These are phyloP conservation scores for Dastarcus helophoroides DNA, from an alignment of 2,888 invertebrate genomes.

Conservation along the genomic window DNA sequence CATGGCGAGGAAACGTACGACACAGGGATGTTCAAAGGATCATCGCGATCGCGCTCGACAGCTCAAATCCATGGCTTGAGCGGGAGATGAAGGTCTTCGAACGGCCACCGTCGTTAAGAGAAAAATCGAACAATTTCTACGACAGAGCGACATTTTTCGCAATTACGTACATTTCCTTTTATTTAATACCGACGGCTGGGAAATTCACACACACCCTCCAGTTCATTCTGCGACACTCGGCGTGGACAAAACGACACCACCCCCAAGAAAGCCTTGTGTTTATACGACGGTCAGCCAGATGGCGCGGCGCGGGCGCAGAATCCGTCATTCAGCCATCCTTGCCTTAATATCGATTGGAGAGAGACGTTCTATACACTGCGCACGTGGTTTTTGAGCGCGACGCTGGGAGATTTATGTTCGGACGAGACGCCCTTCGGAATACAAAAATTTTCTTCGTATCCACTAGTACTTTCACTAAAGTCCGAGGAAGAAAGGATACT, in stretches of 20 bases:
- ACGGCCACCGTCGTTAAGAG: too few relatives aligned
- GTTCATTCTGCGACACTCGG: constrained; percentile 28
- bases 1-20: constrained; percentile 27
- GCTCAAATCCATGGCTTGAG: constrained; percentile 32
- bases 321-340: constrained; percentile 8
- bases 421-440: too few relatives aligned
- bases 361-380: too few relatives aligned
- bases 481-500: too few relatives aligned
- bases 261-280: constrained; percentile 30
- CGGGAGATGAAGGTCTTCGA: constrained; percentile 12
- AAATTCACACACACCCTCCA: constrained; percentile 27
- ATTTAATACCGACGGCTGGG: constrained; percentile 12
- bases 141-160: too few relatives aligned
- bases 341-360: constrained; percentile 11
- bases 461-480: too few relatives aligned
- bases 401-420: too few relatives aligned
- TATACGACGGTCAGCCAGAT: constrained; percentile 28
- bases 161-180: constrained; percentile 24
- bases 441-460: too few relatives aligned
- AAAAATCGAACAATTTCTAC: too few relatives aligned
- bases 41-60: constrained; percentile 30
- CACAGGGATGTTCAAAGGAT: constrained; percentile 26
- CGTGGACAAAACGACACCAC: constrained; percentile 27
- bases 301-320: constrained; percentile 16
- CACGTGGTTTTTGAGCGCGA: too few relatives aligned